Base-by-base conservation (phyloP, 2,888 invertebrate genomes). In the Apamea monoglypha region DNA sequence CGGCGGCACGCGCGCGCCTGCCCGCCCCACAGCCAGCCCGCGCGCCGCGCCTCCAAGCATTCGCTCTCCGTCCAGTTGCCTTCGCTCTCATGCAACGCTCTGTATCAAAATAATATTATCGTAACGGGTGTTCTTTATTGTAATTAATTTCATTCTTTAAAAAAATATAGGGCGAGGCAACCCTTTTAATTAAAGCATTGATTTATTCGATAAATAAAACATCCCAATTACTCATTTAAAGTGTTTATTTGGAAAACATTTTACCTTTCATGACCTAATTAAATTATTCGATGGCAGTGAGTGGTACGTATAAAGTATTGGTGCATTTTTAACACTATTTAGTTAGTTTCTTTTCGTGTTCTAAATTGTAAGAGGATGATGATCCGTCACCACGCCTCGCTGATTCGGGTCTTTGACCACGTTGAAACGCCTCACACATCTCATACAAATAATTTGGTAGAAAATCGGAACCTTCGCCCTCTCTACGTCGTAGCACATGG, bases 1-100 rank as follows among this genome's bases (percentile, higher is more conserved):
- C 97, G 97, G 79, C 97, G 97, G 93, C 98, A 98, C 86, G 97
- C 97, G 89, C 98, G 97, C 76, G 97, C 97, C 93, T 98, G 98
- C 82, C 97, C 97, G 90, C 97, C 96, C 94, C 97, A 97, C 90
- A 98, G 94, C 80, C 97, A 95, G 76, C 97, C 97, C 53, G 93
- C 92, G 71, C 95, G 96, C 56, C 97, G 95, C 59, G 96, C 95
- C 82, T 94, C 95, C 82, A 89, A 87, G 86, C 97, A 96, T 32
- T 96, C 96, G 77, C 86, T 92, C 91, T 96, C 97, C 63, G 96
- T 96, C 97, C 97, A 97, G 91, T 97, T 97, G 86, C 96, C 96
- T 84, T 94, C 94, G 87, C 93, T 96, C 89, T 94, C 95, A 92
- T 96, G 94, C 86, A 96, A 91, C 29, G 96, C 94, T 90, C 96